These are phyloP conservation scores for Chelonoidis abingdonii DNA, from an alignment of 2,113 vertebrate species.

Conservation along the genomic window DNA sequence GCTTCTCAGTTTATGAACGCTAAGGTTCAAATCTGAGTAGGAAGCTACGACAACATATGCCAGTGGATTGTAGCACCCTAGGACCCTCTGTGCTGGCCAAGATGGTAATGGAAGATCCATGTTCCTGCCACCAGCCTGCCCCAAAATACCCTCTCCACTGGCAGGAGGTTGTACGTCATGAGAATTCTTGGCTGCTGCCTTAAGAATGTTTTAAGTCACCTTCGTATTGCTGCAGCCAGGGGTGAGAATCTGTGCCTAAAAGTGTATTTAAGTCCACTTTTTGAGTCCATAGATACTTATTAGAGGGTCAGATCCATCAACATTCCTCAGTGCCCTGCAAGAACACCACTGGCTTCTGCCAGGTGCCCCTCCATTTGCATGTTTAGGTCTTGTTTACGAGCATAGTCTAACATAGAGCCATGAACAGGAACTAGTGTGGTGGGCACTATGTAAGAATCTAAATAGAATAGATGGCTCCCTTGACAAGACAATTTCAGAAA, in stretches of 20 bases:
- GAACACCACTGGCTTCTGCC: not conserved
- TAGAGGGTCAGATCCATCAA: not conserved
- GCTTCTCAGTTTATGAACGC: no score
- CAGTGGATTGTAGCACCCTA: not conserved
- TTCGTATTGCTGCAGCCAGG: not conserved
- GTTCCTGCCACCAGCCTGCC: not conserved
- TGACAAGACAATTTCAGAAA: not conserved
- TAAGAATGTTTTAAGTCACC: not conserved
- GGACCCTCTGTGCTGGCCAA: not conserved
- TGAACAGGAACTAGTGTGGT: accelerated
- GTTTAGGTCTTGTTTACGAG: not conserved
- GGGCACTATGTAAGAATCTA: not conserved
- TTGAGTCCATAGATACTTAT: not conserved
- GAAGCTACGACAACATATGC: no score
- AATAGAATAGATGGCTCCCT: not conserved
- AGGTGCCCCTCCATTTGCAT: not conserved
- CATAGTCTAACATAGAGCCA: not conserved
- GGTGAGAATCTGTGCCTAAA: not conserved
- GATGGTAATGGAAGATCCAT: not conserved
- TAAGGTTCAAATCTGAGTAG: no score
- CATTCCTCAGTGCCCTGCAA: not conserved
- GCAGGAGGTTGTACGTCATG: not conserved
- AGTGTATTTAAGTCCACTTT: not conserved
- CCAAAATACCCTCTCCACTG: not conserved
- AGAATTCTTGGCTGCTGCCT: not conserved